Base-by-base conservation (phyloP, 2,888 invertebrate species). In the Liodrosophila aerea region DNA sequence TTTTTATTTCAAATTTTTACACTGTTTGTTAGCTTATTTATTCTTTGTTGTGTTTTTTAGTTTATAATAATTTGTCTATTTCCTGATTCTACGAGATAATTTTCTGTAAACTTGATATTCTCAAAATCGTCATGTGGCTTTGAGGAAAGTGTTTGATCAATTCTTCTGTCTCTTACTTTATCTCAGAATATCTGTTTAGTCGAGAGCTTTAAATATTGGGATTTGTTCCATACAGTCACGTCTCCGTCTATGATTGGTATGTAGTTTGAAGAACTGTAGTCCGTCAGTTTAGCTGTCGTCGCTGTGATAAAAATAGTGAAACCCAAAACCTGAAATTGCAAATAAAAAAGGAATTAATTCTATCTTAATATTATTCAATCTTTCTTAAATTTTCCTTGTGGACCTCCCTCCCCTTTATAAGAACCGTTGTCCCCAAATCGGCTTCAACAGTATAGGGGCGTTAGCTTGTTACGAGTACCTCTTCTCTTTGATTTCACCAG, bases 191-290 rank as follows among this genome's bases (percentile, higher is more conserved):
- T 36, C 0, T 57, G 2, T 7, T 52, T 52, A 1, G 49, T 37
- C 7, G 41, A 36, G 7, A 50, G 57, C 31, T n/a, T 34, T 13
- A 61, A 13, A 11, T 41, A 22, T n/a, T 45, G 2, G n/a, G 33
- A 50, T 7, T 43, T 34, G 1, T 15, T 12, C 12, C 27, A 41
- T 27, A 41, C 13, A 22, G 12, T 41, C 4, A 27, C 27, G 11
- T 41, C 11, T 8, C 40, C 40, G 12, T 27, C 40, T 22, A 41
- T 22, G 11, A 41, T 41, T n/a, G 27, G 27, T 27, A 41, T 41
- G 27, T 41, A 41, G 2, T 27, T 41, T 11, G 40, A 41, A 27
- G 2, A 22, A 7, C 11, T 40, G 18, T 40, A 40, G 22, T 40
- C 12, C 7, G 12, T 22, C 5, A 18, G 11, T 22, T 40, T 11